Conservation (phyloP, 2,113 vertebrate species). For the Condylura cristata region DNA sequence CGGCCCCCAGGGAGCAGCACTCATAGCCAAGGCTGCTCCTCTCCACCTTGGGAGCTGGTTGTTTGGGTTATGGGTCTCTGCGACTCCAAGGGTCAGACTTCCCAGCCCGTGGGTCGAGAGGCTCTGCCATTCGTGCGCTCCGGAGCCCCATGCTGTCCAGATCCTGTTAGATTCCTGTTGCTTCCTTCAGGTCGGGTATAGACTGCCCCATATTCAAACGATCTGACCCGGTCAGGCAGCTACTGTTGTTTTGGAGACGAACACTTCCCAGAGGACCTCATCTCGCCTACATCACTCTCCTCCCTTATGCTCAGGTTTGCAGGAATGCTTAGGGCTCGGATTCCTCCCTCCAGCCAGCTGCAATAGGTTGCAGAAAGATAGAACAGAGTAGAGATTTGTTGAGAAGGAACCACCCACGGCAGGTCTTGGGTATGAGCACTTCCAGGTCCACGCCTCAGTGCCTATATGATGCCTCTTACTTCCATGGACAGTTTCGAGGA, state of each 20-base stretch:
- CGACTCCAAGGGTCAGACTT: background rate
- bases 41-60: background rate
- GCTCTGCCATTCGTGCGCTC: background rate
- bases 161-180: background rate
- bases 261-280: background rate
- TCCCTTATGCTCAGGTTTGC: background rate
- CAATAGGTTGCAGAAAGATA: background rate
- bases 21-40: background rate
- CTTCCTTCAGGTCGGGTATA: background rate
- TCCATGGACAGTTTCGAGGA: background rate
- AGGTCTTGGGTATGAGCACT: background rate
- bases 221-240: background rate
- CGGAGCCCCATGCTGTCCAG: background rate
- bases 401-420: background rate
- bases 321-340: background rate
- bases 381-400: background rate
- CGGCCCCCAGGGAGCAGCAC: background rate
- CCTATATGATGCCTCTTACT: background rate
- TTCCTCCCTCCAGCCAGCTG: background rate
- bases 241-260: background rate
- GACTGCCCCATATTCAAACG: background rate
- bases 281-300: too few species aligned
- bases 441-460: background rate
- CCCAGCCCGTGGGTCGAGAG: fast-evolving
- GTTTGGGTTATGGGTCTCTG: background rate